Percentiles rank a stretch among this genome's conserved stretches.
These are phyloP conservation scores for Dromius quadrimaculatus DNA, from an alignment of 2,888 invertebrate species.

Conservation along the genomic window DNA sequence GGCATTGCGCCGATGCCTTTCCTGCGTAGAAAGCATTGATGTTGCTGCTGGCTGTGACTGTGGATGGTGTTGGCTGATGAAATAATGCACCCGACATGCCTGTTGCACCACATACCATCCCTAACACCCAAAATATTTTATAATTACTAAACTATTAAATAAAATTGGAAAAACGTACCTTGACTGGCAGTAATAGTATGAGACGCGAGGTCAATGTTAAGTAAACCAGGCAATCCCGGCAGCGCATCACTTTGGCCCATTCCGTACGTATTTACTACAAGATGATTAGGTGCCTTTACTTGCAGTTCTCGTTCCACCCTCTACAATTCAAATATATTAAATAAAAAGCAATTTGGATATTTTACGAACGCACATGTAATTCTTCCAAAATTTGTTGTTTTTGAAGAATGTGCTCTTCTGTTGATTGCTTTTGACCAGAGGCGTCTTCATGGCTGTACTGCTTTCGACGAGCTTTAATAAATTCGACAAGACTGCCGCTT, in stretches of 20 bases:
- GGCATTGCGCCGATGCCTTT: constrained; percentile 60
- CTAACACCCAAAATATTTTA: constrained; percentile 59
- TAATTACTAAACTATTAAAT: background rate
- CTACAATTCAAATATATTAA: constrained; percentile 61
- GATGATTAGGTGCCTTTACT: constrained; percentile 66
- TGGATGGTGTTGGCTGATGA: constrained; percentile 58
- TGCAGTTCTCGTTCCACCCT: constrained; percentile 78
- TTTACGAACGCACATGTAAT: constrained; percentile 66
- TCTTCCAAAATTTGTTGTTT: constrained; percentile 80
- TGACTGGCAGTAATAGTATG: constrained; percentile 45
- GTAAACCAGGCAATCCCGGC: constrained; percentile 66
- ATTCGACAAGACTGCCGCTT: constrained; percentile 64
- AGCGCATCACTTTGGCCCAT: constrained; percentile 62
- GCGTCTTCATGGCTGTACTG: constrained; percentile 58
- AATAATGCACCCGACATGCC: constrained; percentile 66
- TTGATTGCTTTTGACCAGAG: constrained; percentile 56
- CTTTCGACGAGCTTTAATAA: constrained; percentile 65
- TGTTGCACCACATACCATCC: constrained; percentile 65
- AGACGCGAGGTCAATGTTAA: constrained; percentile 67
- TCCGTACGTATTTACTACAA: constrained; percentile 56
- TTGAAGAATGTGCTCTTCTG: constrained; percentile 75
- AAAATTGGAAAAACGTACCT: constrained; percentile 41
- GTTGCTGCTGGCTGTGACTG: constrained; percentile 63
- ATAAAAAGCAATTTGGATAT: too few relatives aligned
- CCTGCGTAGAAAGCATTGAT: constrained; percentile 66